Conservation (phyloP, 2,888 invertebrate species). For the Chymomyza procnemis region DNA sequence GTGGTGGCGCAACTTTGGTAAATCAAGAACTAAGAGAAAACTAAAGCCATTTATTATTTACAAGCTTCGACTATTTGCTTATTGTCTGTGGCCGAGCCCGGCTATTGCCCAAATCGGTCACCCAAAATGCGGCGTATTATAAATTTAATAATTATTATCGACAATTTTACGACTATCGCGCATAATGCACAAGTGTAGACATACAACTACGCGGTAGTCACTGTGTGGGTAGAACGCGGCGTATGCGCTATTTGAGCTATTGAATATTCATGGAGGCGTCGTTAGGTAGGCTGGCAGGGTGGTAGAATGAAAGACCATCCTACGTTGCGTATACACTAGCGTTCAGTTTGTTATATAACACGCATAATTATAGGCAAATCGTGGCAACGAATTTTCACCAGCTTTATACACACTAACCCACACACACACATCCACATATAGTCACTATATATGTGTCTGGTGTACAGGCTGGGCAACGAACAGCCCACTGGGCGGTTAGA, state of each 20-base stretch:
- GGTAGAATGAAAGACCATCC: background rate
- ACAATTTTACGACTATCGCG: slow-evolving; percentile 52
- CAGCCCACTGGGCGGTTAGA: slow-evolving; percentile 34
- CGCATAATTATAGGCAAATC: slow-evolving; percentile 74
- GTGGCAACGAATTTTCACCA: slow-evolving; percentile 71
- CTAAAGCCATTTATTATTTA: background rate
- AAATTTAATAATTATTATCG: slow-evolving; percentile 70
- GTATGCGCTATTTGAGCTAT: slow-evolving; percentile 69
- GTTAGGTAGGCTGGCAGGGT: background rate
- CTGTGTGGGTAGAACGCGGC: slow-evolving; percentile 49
- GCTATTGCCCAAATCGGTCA: slow-evolving; percentile 11
- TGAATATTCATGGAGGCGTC: slow-evolving; percentile 67
- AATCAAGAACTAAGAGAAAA: background rate
- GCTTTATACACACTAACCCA: slow-evolving; percentile 38
- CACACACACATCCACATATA: slow-evolving; percentile 7
- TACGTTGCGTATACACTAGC: slow-evolving; percentile 48
- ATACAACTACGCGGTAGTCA: background rate
- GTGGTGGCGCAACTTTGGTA: background rate
- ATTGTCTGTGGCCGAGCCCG: background rate
- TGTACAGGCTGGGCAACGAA: slow-evolving; percentile 36
- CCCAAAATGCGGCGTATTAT: slow-evolving; percentile 41
- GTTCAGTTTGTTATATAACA: slow-evolving; percentile 74
- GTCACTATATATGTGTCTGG: slow-evolving; percentile 38
- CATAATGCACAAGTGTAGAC: slow-evolving; percentile 1
- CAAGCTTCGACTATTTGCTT: slow-evolving; percentile 10